Evolutionary conservation across 2,888 invertebrate genomes (phyloP), one percentile per base, ranked within the genome.

Genomic region (Andrena flavipes): DNA sequence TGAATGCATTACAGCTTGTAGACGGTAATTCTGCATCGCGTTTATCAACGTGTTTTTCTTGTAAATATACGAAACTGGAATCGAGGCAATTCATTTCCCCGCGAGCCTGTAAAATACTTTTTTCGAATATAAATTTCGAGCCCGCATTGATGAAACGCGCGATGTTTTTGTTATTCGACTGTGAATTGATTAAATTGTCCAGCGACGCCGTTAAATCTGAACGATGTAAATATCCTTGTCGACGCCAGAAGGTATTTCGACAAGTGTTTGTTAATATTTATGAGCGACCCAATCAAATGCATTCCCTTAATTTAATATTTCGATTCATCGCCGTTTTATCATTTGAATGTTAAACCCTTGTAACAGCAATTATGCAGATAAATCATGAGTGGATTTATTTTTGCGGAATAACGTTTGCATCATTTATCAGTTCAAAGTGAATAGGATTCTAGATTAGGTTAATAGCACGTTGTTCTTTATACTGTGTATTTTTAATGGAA

Each of bases 11-110:
- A 30, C 54, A 62, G 42, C 16, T 23, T 26, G 48, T 33, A 48
- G 42, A 54, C 0, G 67, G 62, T 63, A 56, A 74, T 63, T 54
- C n/a, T 33, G 30, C 42, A 20, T 62, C 42, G 56, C 23, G 54
- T 30, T 29, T n/a, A 63, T 49, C 72, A n/a, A 42, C n/a, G 48
- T 10, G n/a, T 48, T 56, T 51, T 54, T n/a, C 26, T 33, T 13
- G 23, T 42, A 10, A n/a, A 48, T 49, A 48, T 20, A 33, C 63
- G 42, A 48, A 10, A 16, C 30, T 33, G 42, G n/a, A 49, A 62
- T 42, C 62, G 42, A 60, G 16, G 60, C 23, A 33, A 48, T 68
- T 67, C 33, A 67, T 62, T 74, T 20, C 51, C 4, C 1, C 20
- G 35, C 5, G 35, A 20, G 20, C 59, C 2, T 7, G 26, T 13